These are phyloP conservation scores for Drosophila lutescens DNA, from an alignment of 2,888 invertebrate species.

Conservation along the genomic window DNA sequence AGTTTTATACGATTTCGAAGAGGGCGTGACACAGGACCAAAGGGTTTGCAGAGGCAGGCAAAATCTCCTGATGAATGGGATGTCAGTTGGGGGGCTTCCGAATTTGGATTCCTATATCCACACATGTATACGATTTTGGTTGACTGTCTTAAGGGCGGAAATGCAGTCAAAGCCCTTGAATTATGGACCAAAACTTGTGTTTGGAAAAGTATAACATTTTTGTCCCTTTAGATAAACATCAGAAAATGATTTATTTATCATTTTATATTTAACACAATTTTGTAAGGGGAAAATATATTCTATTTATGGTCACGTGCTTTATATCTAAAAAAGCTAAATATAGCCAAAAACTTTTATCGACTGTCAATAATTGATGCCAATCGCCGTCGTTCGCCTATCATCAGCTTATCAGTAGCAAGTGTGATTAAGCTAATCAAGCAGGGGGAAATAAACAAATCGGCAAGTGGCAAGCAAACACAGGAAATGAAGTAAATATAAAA, in stretches of 20 bases:
- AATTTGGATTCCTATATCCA: conserved; percentile 5
- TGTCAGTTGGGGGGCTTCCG: conserved; percentile 11
- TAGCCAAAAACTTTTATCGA: conserved; percentile 15
- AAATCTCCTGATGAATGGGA: conserved; percentile 31
- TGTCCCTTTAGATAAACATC: neutral
- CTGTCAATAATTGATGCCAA: conserved; percentile 14
- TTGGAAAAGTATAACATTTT: neutral
- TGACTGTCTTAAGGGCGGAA: conserved; percentile 10
- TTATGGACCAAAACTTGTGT: neutral
- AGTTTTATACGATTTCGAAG: conserved; percentile 56
- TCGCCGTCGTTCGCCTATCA: neutral
- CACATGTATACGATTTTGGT: neutral
- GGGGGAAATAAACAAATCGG: conserved; percentile 31
- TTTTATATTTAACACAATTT: too few species aligned
- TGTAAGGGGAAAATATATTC: too few species aligned
- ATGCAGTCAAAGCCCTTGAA: conserved; percentile 8
- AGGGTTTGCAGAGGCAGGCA: conserved; percentile 30
- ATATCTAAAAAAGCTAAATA: conserved; percentile 1
- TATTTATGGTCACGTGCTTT: too few species aligned
- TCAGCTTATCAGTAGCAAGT: conserved; percentile 26
- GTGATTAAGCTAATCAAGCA: conserved; percentile 24
- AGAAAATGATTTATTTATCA: neutral
- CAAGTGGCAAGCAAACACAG: conserved; percentile 37
- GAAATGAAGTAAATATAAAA: conserved; percentile 26
- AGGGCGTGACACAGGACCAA: conserved; percentile 62